Conservation (phyloP, 2,797 vertebrate genomes). For the Protonibea diacanthus region DNA sequence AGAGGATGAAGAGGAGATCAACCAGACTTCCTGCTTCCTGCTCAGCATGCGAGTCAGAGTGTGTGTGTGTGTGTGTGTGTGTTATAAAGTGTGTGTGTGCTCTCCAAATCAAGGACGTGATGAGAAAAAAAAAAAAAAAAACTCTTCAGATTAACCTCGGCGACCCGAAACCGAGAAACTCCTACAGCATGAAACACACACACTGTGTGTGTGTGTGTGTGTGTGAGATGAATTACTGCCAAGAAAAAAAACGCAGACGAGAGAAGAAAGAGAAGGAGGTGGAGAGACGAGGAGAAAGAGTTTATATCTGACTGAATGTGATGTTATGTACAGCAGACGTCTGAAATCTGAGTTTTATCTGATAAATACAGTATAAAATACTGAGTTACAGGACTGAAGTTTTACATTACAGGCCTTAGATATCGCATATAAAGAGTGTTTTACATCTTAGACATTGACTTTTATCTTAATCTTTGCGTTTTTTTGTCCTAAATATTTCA, state of each 20-base stretch:
- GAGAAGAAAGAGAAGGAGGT: neutral
- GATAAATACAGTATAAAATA: no score
- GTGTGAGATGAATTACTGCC: conserved; percentile 56
- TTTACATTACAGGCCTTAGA: no score
- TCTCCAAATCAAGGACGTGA: conserved; percentile 62
- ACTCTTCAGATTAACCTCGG: conserved; percentile 68
- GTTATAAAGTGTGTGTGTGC: conserved; percentile 9
- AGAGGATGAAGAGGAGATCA: conserved; percentile 15
- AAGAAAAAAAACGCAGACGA: neutral
- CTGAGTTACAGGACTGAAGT: no score
- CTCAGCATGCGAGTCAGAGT: conserved; percentile 37
- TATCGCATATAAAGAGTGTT: no score
- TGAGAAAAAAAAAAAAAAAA: conserved; percentile 30
- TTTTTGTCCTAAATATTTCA: neutral
- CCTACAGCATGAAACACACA: conserved; percentile 36
- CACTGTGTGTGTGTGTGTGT: conserved; percentile 42
- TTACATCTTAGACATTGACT: no score
- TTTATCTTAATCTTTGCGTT: no score
- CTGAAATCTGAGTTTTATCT: no score
- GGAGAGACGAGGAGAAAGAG: conserved; percentile 2
- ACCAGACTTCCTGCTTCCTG: conserved; percentile 43
- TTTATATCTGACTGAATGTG: neutral
- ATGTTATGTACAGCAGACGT: no score
- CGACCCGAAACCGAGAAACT: conserved; percentile 50
- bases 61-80: conserved; percentile 17